phyloP scores from a whole-genome alignment of 2,797 vertebrate genomes.

The Sebastes miniatus region DNA sequence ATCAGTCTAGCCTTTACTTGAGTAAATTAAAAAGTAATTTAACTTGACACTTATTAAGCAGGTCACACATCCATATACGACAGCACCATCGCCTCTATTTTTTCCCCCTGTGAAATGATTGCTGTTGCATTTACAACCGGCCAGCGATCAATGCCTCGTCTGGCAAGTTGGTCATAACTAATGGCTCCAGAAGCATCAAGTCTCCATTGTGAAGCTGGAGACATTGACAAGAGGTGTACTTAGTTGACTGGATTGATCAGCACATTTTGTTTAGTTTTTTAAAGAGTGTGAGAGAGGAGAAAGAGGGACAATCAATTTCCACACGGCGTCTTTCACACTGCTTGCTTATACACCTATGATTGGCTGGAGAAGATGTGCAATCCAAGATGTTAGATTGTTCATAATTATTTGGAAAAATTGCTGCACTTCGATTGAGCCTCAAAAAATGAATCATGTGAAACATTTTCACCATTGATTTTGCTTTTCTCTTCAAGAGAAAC shows the following conservation, averaged over 20 bases:
- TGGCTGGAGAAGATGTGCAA: slow-evolving; percentile 66
- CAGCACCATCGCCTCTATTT: slow-evolving; percentile 34
- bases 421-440: slow-evolving; percentile 84
- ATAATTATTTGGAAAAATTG: slow-evolving; percentile 93
- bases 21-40: slow-evolving; percentile 57
- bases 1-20: not conserved
- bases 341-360: slow-evolving; percentile 65
- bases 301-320: slow-evolving; percentile 77
- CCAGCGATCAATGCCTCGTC: slow-evolving; percentile 78
- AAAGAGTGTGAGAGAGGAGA: slow-evolving; percentile 70
- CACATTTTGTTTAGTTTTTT: slow-evolving; percentile 76
- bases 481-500: slow-evolving; percentile 79
- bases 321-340: slow-evolving; percentile 63
- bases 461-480: slow-evolving; percentile 88
- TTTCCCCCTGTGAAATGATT: slow-evolving; percentile 67
- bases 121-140: slow-evolving; percentile 74
- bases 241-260: slow-evolving; percentile 85
- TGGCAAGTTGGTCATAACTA: slow-evolving; percentile 78
- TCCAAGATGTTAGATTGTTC: slow-evolving; percentile 84
- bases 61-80: slow-evolving; percentile 34
- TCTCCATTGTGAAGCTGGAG: slow-evolving; percentile 76
- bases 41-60: slow-evolving; percentile 39
- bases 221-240: slow-evolving; percentile 83
- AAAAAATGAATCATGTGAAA: slow-evolving; percentile 84
- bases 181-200: slow-evolving; percentile 82